Conservation (phyloP, 2,113 vertebrate genomes). For the Cryptotis parvus region DNA sequence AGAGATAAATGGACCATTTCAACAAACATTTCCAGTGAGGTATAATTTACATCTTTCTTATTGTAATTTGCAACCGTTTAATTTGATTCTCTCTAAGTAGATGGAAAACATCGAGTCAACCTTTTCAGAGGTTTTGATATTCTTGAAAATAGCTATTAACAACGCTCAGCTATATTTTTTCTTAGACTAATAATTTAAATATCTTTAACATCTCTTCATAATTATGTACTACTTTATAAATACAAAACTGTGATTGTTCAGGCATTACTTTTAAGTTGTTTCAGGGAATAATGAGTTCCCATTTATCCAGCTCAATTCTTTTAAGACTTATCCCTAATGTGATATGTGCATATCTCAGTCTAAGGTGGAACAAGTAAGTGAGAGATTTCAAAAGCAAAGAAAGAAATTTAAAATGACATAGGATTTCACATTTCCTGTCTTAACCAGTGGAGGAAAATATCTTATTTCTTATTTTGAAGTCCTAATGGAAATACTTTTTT, state of each 20-base stretch:
- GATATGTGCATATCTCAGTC: not conserved
- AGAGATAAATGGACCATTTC: not conserved
- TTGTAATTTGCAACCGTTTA: slow-evolving; percentile 38
- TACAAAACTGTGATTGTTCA: not conserved
- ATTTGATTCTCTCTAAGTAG: not conserved
- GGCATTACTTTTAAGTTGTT: slow-evolving; percentile 18
- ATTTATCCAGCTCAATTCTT: not conserved
- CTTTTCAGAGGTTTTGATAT: not conserved
- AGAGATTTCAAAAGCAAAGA: too few species aligned
- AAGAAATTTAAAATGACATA: not conserved
- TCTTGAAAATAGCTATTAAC: slow-evolving; percentile 53
- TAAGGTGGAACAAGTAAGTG: not conserved
- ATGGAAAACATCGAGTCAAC: slow-evolving; percentile 26
- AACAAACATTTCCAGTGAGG: not conserved
- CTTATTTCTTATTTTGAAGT: slow-evolving; percentile 9
- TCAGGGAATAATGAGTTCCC: not conserved
- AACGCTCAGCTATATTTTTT: not conserved
- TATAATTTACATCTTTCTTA: slow-evolving; percentile 7
- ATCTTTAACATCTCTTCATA: not conserved
- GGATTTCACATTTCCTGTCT: slow-evolving; percentile 2
- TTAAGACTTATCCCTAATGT: not conserved
- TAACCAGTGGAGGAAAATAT: not conserved
- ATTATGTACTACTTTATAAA: not conserved
- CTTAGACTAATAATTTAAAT: slow-evolving; percentile 7
- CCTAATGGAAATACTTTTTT: not conserved